phyloP scores from a whole-genome alignment of 2,113 vertebrate species.

The Cyanoderma ruficeps region DNA sequence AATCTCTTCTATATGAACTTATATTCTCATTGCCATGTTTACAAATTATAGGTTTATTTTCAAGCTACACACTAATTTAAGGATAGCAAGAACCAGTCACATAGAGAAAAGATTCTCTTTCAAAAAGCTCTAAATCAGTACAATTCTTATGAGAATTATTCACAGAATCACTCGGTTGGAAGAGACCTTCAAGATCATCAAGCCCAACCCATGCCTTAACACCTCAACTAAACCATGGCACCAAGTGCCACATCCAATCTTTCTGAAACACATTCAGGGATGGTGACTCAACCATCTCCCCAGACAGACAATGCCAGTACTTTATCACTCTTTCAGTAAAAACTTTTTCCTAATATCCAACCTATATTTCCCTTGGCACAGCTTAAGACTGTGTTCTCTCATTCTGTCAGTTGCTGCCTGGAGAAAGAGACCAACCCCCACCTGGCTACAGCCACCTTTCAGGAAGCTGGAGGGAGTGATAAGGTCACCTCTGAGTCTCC shows the following conservation, averaged over 20 bases:
- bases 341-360: not conserved
- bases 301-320: not conserved
- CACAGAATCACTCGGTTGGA: not conserved
- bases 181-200: not conserved
- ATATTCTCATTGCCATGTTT: not conserved
- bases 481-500: not conserved
- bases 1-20: not conserved
- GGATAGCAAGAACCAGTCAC: not conserved
- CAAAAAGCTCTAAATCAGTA: not conserved
- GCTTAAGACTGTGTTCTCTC: not conserved
- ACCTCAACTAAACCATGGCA: not conserved
- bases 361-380: not conserved
- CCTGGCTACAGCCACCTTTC: too few species aligned
- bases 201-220: not conserved
- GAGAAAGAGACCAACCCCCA: not conserved
- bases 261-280: not conserved
- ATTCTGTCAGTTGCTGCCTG: not conserved
- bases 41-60: not conserved
- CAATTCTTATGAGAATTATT: not conserved
- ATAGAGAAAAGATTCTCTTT: constrained; percentile 9
- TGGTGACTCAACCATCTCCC: not conserved
- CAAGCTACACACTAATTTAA: not conserved
- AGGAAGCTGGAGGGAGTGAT: not conserved
- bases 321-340: not conserved
- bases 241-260: fast-evolving